Evolutionary conservation across 2,113 vertebrate genomes (phyloP).

Genomic region (human): DNA sequence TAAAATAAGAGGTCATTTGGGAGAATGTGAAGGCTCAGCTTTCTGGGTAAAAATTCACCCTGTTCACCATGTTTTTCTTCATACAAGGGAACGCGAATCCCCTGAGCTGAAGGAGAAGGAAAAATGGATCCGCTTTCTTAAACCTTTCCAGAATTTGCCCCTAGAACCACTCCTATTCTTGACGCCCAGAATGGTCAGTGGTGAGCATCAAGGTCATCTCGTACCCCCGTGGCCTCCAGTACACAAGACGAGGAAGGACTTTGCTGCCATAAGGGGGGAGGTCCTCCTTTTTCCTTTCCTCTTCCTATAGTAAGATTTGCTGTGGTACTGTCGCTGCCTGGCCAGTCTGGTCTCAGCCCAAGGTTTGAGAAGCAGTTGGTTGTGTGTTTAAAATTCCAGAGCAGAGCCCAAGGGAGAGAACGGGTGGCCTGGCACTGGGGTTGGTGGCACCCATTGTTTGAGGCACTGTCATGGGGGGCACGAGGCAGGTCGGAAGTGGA

Average conservation of each 20-base stretch:
- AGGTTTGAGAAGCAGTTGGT: not conserved
- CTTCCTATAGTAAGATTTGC: not conserved
- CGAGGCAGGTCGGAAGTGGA: too few species aligned
- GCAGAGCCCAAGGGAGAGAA: too few species aligned
- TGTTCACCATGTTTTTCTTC: not conserved
- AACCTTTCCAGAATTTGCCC: not conserved
- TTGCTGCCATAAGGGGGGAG: accelerated
- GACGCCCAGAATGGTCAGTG: accelerated
- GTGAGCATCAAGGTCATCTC: not conserved
- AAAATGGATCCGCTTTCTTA: not conserved
- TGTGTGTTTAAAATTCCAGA: not conserved
- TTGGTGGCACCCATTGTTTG: not conserved
- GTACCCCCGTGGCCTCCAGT: accelerated
- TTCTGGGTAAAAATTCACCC: not conserved
- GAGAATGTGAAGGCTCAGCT: not conserved
- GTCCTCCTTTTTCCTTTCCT: not conserved
- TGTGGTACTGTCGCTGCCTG: not conserved
- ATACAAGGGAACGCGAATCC: not conserved
- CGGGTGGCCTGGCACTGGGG: accelerated
- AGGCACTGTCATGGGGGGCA: not conserved
- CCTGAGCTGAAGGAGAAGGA: not conserved
- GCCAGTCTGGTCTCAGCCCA: not conserved
- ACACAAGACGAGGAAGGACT: accelerated
- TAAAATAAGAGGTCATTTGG: not conserved
- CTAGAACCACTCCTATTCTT: not conserved